Base-by-base conservation (phyloP, 2,888 invertebrate genomes). In the Drosophila cracens region DNA sequence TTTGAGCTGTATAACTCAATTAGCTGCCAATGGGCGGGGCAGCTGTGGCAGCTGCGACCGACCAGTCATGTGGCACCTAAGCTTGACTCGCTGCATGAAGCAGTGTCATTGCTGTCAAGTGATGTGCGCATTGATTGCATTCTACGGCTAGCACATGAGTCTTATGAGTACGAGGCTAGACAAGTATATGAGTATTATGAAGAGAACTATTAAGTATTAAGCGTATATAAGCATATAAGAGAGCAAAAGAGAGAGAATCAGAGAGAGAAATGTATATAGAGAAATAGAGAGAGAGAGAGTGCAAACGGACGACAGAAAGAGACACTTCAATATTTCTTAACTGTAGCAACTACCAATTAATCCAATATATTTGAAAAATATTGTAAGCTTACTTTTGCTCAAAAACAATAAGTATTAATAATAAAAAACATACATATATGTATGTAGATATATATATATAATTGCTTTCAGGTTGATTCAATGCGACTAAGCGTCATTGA, bases 1-100 rank as follows among this genome's bases (percentile, higher is more conserved):
- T 60, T 69, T 59, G 58, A 49, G 58, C 52, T 58, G 75, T 77
- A 83, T 83, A 89, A 89, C 83, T 84, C 89, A 84, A 84, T 84
- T 84, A 84, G 89, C 87, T 72, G 81, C 54, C 72, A 51, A 64
- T 63, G 61, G 63, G 54, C 60, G 53, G 56, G 63, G 67, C 57
- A 58, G 53, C 60, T 57, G 57, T 38, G 31, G 40, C 60, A 60
- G 54, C 31, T 54, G 33, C 56, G 54, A 29, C 70, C 70, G 48
- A 18, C 46, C 70, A 25, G 36, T 27, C 54, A 53, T 38, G 48
- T 27, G 36, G 16, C 49, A 52, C 21, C 58, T 33, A n/a, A 18
- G 53, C 33, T 48, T 52, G 56, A 52, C 56, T 59, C 49, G 34
- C 29, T 53, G 40, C 61, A 36, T n/a, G 43, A 43, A 38, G 51